A percentile compares a stretch with the other conserved stretches of the same genome.
phyloP scores from a whole-genome alignment of 2,113 vertebrate genomes.

The Hippocampus barbouri region DNA sequence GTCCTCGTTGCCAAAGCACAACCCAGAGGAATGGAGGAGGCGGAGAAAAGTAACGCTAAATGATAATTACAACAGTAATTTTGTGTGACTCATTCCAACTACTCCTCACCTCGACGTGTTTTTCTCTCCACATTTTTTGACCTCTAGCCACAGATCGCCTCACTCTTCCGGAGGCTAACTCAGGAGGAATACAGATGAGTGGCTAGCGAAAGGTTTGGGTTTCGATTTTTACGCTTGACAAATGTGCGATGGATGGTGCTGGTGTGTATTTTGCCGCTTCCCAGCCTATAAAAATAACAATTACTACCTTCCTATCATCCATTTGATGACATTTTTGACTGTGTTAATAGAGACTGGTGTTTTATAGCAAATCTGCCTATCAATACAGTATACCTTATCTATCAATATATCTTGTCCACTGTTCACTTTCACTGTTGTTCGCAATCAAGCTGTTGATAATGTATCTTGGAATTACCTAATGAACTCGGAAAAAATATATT shows the following conservation, averaged over 20 bases:
- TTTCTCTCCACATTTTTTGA: constrained; percentile 11
- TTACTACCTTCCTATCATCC: too few relatives aligned
- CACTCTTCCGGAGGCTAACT: background rate
- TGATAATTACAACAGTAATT: constrained; percentile 23
- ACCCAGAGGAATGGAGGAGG: constrained; percentile 41
- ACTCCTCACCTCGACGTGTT: constrained; percentile 1
- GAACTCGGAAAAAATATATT: too few relatives aligned
- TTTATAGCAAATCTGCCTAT: too few relatives aligned
- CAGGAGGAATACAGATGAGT: constrained; percentile 6
- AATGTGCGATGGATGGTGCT: background rate
- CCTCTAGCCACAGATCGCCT: constrained; percentile 4
- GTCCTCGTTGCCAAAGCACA: constrained; percentile 24
- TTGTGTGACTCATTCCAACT: background rate
- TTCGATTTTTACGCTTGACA: background rate
- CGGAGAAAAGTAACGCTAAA: constrained; percentile 32
- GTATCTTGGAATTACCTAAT: too few relatives aligned
- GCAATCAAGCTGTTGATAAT: too few relatives aligned
- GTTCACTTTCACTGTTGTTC: too few relatives aligned
- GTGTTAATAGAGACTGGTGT: background rate
- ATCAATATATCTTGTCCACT: too few relatives aligned
- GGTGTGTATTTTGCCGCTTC: too few relatives aligned
- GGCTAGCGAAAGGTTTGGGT: background rate
- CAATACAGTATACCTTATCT: too few relatives aligned
- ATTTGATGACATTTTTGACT: too few relatives aligned
- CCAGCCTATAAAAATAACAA: too few relatives aligned